These are phyloP conservation scores for Campaea margaritaria DNA, from an alignment of 2,888 invertebrate genomes.

Conservation along the genomic window DNA sequence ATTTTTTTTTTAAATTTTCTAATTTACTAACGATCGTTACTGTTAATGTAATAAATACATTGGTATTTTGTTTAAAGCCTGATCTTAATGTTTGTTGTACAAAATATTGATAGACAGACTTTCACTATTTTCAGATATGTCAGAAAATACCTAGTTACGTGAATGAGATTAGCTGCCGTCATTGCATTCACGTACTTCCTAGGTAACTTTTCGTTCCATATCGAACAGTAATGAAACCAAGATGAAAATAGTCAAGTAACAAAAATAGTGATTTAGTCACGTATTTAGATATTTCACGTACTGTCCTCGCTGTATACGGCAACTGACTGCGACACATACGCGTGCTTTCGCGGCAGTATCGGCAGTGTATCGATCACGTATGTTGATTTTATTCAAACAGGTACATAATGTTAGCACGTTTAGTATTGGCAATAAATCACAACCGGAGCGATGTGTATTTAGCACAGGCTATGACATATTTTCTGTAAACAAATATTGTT, in stretches of 20 bases:
- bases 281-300: not conserved
- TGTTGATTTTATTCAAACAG: slow-evolving; percentile 34
- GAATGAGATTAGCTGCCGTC: not conserved
- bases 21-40: too few relatives aligned
- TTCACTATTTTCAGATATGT: too few relatives aligned
- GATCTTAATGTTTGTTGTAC: too few relatives aligned
- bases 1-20: too few relatives aligned
- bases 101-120: too few relatives aligned
- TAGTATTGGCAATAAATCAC: slow-evolving; percentile 23
- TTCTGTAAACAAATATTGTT: too few relatives aligned
- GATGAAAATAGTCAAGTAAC: not conserved
- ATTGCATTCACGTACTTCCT: not conserved
- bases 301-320: not conserved
- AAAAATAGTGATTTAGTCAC: not conserved
- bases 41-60: too few relatives aligned
- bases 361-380: slow-evolving; percentile 22
- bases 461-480: not conserved
- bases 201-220: not conserved
- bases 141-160: not conserved
- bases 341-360: slow-evolving; percentile 12
- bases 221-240: too few relatives aligned
- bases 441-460: slow-evolving; percentile 16
- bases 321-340: slow-evolving; percentile 8
- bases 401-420: slow-evolving; percentile 27
- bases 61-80: too few relatives aligned